Conservation (phyloP, 2,113 vertebrate genomes). For the Gallinago undulata region DNA sequence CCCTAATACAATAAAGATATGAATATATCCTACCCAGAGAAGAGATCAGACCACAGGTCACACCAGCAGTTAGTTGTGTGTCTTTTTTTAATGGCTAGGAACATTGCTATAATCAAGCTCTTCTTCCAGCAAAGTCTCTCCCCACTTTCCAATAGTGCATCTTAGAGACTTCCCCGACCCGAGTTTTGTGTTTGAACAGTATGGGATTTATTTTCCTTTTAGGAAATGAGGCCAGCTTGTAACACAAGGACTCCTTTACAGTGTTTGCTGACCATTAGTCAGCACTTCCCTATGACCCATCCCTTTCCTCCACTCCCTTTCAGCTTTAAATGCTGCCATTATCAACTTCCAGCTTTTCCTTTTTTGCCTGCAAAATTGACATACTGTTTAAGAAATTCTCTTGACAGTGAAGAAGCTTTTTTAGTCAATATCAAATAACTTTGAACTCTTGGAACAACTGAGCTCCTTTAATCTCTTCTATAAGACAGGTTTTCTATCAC, state of each 20-base stretch:
- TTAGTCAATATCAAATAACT: background rate
- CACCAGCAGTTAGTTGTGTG: background rate
- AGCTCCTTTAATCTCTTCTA: background rate
- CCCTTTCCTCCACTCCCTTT: constrained; percentile 41
- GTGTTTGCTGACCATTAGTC: constrained; percentile 39
- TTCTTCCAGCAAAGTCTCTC: background rate
- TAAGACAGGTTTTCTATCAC: background rate
- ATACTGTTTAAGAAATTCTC: background rate
- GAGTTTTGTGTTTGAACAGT: background rate
- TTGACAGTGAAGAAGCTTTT: background rate
- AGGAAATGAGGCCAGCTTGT: background rate
- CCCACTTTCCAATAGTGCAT: background rate
- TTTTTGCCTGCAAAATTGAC: background rate
- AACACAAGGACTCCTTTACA: background rate
- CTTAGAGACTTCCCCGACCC: background rate
- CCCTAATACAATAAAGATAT: background rate
- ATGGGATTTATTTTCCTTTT: background rate
- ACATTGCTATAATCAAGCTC: background rate
- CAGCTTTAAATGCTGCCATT: background rate
- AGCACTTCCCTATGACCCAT: constrained; percentile 36
- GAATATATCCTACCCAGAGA: background rate
- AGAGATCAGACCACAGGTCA: background rate
- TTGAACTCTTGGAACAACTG: background rate
- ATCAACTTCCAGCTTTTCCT: background rate
- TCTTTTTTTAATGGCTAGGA: background rate